Percentiles rank a stretch among this genome's conserved stretches.
Evolutionary conservation across 1,140 invertebrate genomes (phyloP).

Genomic region (Lasioglossum baleicum): DNA sequence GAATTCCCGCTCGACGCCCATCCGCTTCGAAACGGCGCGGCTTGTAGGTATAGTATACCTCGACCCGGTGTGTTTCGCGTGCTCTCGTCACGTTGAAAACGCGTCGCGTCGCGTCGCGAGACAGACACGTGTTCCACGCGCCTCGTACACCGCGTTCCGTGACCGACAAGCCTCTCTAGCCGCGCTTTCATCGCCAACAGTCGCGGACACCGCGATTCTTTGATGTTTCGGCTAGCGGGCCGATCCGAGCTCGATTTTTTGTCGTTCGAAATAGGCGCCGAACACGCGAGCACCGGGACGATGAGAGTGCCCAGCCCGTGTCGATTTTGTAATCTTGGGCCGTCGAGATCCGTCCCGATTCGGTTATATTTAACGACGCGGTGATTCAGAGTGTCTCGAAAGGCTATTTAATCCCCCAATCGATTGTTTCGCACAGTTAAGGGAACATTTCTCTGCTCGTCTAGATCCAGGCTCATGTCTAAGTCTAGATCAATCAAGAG

Average conservation of each 20-base stretch:
- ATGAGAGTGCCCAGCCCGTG: background rate
- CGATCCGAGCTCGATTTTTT: background rate
- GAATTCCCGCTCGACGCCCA: background rate
- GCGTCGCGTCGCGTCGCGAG: conserved; percentile 4
- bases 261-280: background rate
- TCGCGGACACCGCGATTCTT: conserved; percentile 17
- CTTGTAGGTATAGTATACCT: background rate
- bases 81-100: conserved; percentile 12
- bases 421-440: too few species aligned
- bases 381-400: too few species aligned
- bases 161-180: background rate
- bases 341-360: background rate
- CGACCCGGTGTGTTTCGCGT: background rate
- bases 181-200: conserved; percentile 11
- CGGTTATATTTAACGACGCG: background rate
- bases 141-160: conserved; percentile 14
- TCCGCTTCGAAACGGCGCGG: background rate
- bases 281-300: background rate
- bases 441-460: too few species aligned
- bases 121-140: conserved; percentile 49
- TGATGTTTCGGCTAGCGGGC: background rate
- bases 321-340: background rate
- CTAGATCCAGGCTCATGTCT: too few species aligned
- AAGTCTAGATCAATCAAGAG: too few species aligned
- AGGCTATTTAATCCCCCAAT: too few species aligned